Conservation (phyloP, 2,113 vertebrate species). For the Piaya cayana region DNA sequence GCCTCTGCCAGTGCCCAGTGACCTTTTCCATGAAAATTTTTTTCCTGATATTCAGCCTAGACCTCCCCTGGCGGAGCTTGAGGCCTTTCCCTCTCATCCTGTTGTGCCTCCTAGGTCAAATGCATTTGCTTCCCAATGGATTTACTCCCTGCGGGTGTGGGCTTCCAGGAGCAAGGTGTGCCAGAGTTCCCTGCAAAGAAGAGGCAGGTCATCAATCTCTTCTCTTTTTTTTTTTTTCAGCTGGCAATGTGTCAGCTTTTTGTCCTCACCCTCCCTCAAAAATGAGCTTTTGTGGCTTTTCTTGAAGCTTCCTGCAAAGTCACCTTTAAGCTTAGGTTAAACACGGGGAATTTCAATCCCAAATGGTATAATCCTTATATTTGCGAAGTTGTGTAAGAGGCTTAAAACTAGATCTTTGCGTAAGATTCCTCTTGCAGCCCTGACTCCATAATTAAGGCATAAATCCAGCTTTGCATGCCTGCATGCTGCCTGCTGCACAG, state of each 20-base stretch:
- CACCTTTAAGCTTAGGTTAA: neutral
- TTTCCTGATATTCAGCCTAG: no score
- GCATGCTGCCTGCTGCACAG: neutral
- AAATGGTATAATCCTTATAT: neutral
- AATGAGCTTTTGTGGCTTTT: neutral
- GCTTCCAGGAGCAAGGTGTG: neutral
- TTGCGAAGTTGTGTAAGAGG: neutral
- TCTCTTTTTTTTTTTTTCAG: neutral
- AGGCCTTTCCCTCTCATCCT: no score
- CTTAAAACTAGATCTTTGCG: neutral
- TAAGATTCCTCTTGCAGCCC: neutral
- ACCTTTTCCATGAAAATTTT: no score
- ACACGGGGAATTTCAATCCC: neutral
- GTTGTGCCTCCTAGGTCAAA: neutral
- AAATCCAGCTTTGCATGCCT: neutral
- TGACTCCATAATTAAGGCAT: neutral
- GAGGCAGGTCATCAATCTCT: neutral
- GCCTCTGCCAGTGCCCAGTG: no score
- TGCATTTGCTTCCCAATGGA: neutral
- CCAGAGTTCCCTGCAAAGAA: neutral
- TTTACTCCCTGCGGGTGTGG: neutral
- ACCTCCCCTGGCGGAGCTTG: no score
- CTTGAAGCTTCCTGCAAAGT: neutral
- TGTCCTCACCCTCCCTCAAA: neutral
- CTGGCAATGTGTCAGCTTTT: accelerated